A percentile compares a stretch with the other conserved stretches of the same genome.
phyloP scores from a whole-genome alignment of 2,888 invertebrate species.

The Xiphydria camelus region DNA sequence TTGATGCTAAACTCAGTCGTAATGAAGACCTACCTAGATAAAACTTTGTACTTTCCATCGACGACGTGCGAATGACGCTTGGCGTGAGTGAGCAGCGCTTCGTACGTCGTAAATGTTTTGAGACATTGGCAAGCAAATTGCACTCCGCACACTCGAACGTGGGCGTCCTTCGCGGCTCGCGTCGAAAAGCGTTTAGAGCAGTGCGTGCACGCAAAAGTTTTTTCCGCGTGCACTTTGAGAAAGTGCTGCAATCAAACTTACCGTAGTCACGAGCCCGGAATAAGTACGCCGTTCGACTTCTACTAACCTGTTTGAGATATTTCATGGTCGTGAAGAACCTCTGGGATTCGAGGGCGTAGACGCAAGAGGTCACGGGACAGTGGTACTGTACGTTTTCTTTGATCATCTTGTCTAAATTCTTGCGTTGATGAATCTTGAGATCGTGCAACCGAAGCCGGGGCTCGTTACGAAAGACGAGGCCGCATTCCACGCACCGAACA shows the following conservation, averaged over 20 bases:
- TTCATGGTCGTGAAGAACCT: slow-evolving; percentile 52
- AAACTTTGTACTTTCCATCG: slow-evolving; percentile 46
- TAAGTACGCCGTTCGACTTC: too few species aligned
- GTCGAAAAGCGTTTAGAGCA: slow-evolving; percentile 56
- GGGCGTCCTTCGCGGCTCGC: slow-evolving; percentile 52
- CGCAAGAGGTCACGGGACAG: slow-evolving; percentile 49
- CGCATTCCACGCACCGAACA: slow-evolving; percentile 48
- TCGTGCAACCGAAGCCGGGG: slow-evolving; percentile 50
- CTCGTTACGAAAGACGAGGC: slow-evolving; percentile 46
- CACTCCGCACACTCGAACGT: slow-evolving; percentile 52
- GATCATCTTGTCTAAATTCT: slow-evolving; percentile 39
- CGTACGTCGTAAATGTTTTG: slow-evolving; percentile 51
- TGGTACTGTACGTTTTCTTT: slow-evolving; percentile 48
- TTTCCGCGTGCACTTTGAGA: slow-evolving; percentile 57
- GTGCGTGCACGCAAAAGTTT: slow-evolving; percentile 47
- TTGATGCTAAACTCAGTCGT: too few species aligned
- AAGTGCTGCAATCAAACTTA: slow-evolving; percentile 51
- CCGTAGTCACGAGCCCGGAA: too few species aligned
- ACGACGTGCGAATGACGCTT: slow-evolving; percentile 47
- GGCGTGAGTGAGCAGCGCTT: slow-evolving; percentile 56
- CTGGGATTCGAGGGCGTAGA: slow-evolving; percentile 43
- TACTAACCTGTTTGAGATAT: slow-evolving; percentile 54
- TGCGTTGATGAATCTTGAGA: slow-evolving; percentile 48
- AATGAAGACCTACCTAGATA: slow-evolving; percentile 37
- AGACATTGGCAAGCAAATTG: slow-evolving; percentile 51